Evolutionary conservation across 2,888 invertebrate species (phyloP).

Genomic region (Encarsia formosa): DNA sequence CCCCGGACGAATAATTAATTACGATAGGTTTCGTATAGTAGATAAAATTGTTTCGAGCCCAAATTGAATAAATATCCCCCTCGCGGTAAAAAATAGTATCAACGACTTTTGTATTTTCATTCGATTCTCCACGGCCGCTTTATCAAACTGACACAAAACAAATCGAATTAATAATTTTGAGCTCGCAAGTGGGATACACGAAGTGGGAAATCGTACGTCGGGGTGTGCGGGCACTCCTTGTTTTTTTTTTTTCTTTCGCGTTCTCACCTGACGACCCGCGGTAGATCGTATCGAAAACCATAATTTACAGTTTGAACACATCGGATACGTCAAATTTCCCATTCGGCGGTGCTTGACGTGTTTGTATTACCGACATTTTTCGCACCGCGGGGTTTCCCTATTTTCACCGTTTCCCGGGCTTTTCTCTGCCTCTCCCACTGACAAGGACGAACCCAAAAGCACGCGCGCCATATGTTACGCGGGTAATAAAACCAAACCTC

Average conservation of each 20-base stretch:
- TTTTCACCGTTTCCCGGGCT: background rate
- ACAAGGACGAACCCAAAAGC: too few species aligned
- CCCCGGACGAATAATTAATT: too few species aligned
- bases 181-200: too few species aligned
- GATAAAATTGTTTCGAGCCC: too few species aligned
- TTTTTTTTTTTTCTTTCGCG: background rate
- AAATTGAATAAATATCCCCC: too few species aligned
- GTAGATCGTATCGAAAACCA: constrained; percentile 3
- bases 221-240: background rate
- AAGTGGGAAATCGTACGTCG: constrained; percentile 6
- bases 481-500: too few species aligned
- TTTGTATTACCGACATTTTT: constrained; percentile 14
- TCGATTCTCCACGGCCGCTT: constrained; percentile 12
- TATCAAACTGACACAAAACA: constrained; percentile 18
- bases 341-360: constrained; percentile 4
- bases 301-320: constrained; percentile 1
- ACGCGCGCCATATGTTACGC: too few species aligned
- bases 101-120: too few species aligned
- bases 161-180: constrained; percentile 18
- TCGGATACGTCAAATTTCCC: constrained; percentile 3
- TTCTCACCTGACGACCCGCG: constrained; percentile 11
- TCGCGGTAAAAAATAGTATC: too few species aligned
- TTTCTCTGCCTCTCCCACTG: constrained; percentile 1
- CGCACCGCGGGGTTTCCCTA: constrained; percentile 9
- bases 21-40: too few species aligned